Evolutionary conservation across 2,797 vertebrate genomes (phyloP).

Genomic region (Ptychadena robeensis): DNA sequence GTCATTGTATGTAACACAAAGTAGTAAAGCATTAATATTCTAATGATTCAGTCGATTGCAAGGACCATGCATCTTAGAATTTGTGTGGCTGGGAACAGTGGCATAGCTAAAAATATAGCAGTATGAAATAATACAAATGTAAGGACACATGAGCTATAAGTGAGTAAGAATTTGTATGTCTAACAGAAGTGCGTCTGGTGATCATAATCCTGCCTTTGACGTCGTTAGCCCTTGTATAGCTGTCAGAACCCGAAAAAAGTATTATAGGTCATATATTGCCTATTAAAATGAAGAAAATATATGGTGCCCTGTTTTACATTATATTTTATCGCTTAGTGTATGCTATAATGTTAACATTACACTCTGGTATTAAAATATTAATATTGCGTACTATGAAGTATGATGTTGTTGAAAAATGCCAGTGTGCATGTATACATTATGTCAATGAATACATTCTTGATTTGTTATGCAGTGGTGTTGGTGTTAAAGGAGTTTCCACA

Average conservation of each 20-base stretch:
- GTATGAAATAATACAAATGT: background rate
- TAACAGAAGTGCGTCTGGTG: background rate
- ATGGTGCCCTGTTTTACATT: background rate
- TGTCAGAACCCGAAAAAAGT: background rate
- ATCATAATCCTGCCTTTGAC: background rate
- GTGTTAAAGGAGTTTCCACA: no score
- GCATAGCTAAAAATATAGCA: background rate
- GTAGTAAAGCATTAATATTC: no score
- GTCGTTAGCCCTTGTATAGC: background rate
- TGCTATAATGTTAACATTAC: background rate
- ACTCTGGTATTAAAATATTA: background rate
- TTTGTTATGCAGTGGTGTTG: no score
- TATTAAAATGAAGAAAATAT: background rate
- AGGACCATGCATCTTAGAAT: no score
- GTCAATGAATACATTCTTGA: no score
- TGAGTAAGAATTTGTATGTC: slow-evolving; percentile 15
- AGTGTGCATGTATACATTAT: background rate
- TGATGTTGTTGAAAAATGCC: background rate
- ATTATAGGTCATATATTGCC: background rate
- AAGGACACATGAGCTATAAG: background rate
- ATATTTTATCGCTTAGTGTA: background rate
- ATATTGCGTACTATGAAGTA: background rate
- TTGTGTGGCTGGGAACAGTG: no score
- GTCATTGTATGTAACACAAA: background rate
- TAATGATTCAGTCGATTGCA: no score